Conservation (phyloP, 2,888 invertebrate genomes). For the Lomographa bimaculata region DNA sequence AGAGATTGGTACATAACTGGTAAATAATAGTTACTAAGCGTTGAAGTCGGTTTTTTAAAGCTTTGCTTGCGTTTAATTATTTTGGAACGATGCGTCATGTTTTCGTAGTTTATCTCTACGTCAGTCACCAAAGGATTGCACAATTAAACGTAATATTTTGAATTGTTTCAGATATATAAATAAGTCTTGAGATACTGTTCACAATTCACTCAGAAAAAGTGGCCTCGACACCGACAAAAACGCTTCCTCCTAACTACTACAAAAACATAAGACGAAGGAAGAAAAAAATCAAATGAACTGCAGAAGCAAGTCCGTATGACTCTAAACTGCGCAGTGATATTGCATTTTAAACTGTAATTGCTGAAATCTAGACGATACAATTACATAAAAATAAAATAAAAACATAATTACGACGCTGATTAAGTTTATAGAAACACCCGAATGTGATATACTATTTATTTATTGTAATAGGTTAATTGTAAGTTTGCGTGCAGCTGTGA, state of each 20-base stretch:
- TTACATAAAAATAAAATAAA: not conserved
- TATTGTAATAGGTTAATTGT: slow-evolving; percentile 44
- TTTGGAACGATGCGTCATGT: too few species aligned
- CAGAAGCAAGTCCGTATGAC: slow-evolving; percentile 67
- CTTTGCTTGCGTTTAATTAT: too few species aligned
- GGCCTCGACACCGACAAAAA: slow-evolving; percentile 27
- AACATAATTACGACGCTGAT: too few species aligned
- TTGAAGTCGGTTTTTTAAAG: too few species aligned
- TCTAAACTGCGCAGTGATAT: slow-evolving; percentile 69
- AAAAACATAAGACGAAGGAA: slow-evolving; percentile 34
- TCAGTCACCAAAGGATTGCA: slow-evolving; percentile 5
- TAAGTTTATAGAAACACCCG: too few species aligned
- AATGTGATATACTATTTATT: slow-evolving; percentile 42
- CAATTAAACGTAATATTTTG: slow-evolving; percentile 9
- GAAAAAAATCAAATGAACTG: slow-evolving; percentile 30
- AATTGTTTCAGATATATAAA: slow-evolving; percentile 33
- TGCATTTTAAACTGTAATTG: slow-evolving; percentile 15
- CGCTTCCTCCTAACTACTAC: slow-evolving; percentile 34
- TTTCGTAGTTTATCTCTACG: too few species aligned
- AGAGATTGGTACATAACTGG: too few species aligned
- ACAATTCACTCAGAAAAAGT: slow-evolving; percentile 20
- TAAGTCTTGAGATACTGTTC: slow-evolving; percentile 13
- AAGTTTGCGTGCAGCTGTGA: slow-evolving; percentile 17
- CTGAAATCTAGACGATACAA: slow-evolving; percentile 1
- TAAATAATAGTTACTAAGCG: too few species aligned